Percentiles rank a stretch among this genome's conserved stretches.
Evolutionary conservation across 2,888 invertebrate genomes (phyloP).

Genomic region (Ashinkailepas kermadecensis): DNA sequence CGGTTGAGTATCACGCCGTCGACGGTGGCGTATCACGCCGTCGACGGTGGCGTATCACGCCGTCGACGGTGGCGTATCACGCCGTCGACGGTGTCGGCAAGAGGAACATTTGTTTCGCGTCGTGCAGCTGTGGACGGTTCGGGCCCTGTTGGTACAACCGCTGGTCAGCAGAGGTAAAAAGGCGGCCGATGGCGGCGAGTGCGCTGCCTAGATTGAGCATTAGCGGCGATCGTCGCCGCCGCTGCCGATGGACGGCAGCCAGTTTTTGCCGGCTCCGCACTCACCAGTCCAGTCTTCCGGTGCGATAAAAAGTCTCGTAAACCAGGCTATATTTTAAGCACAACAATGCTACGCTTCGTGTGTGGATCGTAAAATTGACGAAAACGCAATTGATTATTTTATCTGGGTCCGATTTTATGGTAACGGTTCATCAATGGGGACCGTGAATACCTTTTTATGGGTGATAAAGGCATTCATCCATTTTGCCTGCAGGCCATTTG

Average conservation of each 20-base stretch:
- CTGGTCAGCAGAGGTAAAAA: too few species aligned
- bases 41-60: too few species aligned
- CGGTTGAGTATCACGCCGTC: too few species aligned
- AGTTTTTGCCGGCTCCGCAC: background rate
- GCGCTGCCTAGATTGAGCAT: background rate
- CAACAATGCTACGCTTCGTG: background rate
- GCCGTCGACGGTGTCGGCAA: too few species aligned
- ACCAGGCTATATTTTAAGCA: background rate
- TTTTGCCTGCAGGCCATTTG: background rate
- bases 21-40: too few species aligned
- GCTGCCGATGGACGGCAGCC: background rate
- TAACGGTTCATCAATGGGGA: slow-evolving; percentile 14
- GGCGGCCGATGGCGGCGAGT: too few species aligned
- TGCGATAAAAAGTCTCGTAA: background rate
- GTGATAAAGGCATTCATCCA: slow-evolving; percentile 10
- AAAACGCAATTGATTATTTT: slow-evolving; percentile 19
- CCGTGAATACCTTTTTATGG: slow-evolving; percentile 11
- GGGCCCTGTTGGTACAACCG: too few species aligned
- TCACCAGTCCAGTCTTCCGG: background rate
- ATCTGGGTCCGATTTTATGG: slow-evolving; percentile 13
- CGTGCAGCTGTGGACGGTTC: too few species aligned
- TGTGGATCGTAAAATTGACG: slow-evolving; percentile 11
- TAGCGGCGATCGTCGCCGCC: background rate
- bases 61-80: too few species aligned
- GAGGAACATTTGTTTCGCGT: too few species aligned